Evolutionary conservation across 2,888 invertebrate species (phyloP).

Genomic region (Diaperis boleti): DNA sequence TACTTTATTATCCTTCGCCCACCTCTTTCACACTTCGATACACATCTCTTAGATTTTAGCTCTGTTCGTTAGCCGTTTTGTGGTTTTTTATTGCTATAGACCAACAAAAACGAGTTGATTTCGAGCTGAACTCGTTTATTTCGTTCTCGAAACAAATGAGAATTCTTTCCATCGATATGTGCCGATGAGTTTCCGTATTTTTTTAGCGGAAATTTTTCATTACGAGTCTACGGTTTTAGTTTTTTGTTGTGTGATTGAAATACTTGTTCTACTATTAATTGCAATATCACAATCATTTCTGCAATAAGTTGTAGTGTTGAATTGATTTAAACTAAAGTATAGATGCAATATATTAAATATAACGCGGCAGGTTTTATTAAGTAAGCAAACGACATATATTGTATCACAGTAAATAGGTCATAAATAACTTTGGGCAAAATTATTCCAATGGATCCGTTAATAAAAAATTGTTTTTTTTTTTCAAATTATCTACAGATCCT

Average conservation of each 20-base stretch:
- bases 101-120: constrained; percentile 27
- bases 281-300: too few relatives aligned
- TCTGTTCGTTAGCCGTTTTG: constrained; percentile 38
- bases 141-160: constrained; percentile 18
- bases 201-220: constrained; percentile 25
- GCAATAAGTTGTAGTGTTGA: too few relatives aligned
- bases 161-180: constrained; percentile 6
- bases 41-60: constrained; percentile 43
- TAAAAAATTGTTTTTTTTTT: too few relatives aligned
- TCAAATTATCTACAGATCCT: too few relatives aligned
- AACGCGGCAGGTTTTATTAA: too few relatives aligned
- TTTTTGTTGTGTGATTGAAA: constrained; percentile 18
- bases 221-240: constrained; percentile 10
- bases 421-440: too few relatives aligned
- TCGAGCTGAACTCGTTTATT: constrained; percentile 18
- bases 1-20: constrained; percentile 40
- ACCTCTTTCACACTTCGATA: constrained; percentile 45
- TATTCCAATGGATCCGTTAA: too few relatives aligned
- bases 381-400: too few relatives aligned
- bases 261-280: too few relatives aligned
- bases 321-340: too few relatives aligned
- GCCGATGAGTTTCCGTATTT: background rate
- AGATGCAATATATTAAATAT: too few relatives aligned
- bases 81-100: constrained; percentile 33
- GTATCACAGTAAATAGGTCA: too few relatives aligned